Evolutionary conservation across 2,888 invertebrate genomes (phyloP).

Genomic region (Scaptodrosophila latifasciaeformis): DNA sequence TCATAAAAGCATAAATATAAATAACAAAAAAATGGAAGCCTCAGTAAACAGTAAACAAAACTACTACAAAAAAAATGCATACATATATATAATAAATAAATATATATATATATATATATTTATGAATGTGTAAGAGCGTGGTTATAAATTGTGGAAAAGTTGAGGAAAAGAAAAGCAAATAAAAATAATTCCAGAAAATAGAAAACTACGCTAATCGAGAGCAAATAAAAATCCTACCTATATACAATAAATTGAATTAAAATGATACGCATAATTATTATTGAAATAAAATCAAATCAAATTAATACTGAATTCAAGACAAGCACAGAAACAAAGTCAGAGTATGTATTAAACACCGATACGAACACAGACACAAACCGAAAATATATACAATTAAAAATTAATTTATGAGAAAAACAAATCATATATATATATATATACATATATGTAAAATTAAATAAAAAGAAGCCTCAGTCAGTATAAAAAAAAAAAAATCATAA

Average conservation of each 20-base stretch:
- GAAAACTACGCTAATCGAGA: background rate
- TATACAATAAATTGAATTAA: slow-evolving; percentile 8
- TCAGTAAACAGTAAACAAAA: too few relatives aligned
- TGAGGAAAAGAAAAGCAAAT: slow-evolving; percentile 12
- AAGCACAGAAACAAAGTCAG: slow-evolving; percentile 12
- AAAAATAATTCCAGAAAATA: slow-evolving; percentile 1
- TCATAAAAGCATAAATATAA: background rate
- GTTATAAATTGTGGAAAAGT: slow-evolving; percentile 32
- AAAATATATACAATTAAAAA: slow-evolving; percentile 13
- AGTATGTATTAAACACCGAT: background rate
- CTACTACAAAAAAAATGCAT: too few relatives aligned
- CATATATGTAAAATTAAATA: slow-evolving; percentile 63
- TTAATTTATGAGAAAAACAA: slow-evolving; percentile 14
- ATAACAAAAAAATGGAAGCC: too few relatives aligned
- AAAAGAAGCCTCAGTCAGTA: slow-evolving; percentile 76
- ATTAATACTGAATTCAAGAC: slow-evolving; percentile 16
- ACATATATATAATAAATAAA: slow-evolving; percentile 12
- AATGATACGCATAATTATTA: slow-evolving; percentile 4
- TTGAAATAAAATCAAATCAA: too few relatives aligned
- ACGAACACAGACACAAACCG: too few relatives aligned
- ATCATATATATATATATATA: slow-evolving; percentile 10
- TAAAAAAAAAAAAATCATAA: slow-evolving; percentile 55
- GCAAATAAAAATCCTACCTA: background rate
- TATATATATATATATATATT: slow-evolving; percentile 13
- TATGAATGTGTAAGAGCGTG: slow-evolving; percentile 21